Base-by-base conservation (phyloP, 2,113 vertebrate species). In the Camarhynchus parvulus region DNA sequence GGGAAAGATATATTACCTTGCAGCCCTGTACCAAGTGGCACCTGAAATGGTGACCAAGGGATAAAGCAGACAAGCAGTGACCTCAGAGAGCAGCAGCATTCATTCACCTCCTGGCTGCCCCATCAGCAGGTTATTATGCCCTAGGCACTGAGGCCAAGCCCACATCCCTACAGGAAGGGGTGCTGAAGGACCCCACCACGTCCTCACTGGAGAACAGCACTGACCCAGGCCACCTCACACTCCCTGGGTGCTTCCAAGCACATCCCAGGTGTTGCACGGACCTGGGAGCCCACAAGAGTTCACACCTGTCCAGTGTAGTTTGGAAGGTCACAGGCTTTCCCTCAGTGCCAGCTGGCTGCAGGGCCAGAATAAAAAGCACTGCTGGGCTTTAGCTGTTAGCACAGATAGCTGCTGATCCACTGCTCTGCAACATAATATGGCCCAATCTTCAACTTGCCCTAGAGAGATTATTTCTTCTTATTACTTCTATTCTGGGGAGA, bases 221-320 rank as follows among this genome's bases (percentile, higher is more conserved):
- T 16, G 47, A 27, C 17, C 30, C 44, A 35, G 20, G n/a, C 12
- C 37, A n/a, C 56, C 20, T 0, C 2, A 1, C 31, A 5, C 33
- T 46, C 52, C 44, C 47, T 1, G 0, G 27, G 47, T 59, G 83
- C 61, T 79, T 37, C 63, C 62, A 35, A 25, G 17, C n/a, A 55
- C 0, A 0, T 22, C 55, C 25, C 67, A 61, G 63, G 41, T 52
- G 55, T 27, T 61, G 68, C 84, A 74, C 0, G 0, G 37, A 77
- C 21, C 37, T 22, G 50, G 31, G 24, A 74, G 30, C 18, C 58
- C 21, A 52, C 0, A 0, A 41, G 67, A 59, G 39, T 1, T 4
- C 12, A 23, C 47, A 63, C 0, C 0, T 13, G 53, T 18, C 59
- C 12, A 2, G 28, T 52, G 25, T 52, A 10, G 9, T 28, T 50